These are phyloP conservation scores for Tragopan temminckii DNA, from an alignment of 2,797 vertebrate species.

Conservation along the genomic window DNA sequence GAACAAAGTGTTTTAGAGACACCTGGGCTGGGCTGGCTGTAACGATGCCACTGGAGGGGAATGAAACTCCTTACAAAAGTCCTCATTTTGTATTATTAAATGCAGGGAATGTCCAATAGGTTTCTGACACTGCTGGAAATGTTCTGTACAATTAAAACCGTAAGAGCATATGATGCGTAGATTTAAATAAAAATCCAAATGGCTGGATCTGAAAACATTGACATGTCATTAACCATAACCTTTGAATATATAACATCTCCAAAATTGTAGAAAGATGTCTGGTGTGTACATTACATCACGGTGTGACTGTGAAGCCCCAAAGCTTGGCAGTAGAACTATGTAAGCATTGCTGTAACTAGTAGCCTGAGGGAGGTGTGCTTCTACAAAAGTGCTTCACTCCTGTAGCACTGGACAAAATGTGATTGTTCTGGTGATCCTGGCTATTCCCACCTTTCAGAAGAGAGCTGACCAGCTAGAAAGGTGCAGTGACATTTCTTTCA, in stretches of 20 bases:
- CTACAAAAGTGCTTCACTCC: accelerated
- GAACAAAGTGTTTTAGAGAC: neutral
- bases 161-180: accelerated
- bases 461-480: neutral
- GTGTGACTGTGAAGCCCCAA: neutral
- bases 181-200: neutral
- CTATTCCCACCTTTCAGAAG: neutral
- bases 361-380: neutral
- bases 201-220: neutral
- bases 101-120: neutral
- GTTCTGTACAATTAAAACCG: neutral
- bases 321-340: neutral
- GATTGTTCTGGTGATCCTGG: neutral
- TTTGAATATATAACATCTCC: neutral
- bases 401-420: neutral
- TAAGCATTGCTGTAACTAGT: neutral
- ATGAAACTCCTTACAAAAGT: neutral
- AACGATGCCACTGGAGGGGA: neutral
- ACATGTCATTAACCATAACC: neutral
- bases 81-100: neutral
- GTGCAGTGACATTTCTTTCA: neutral
- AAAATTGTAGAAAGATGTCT: neutral
- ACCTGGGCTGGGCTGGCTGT: neutral
- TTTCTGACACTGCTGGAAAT: neutral
- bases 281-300: accelerated